Base-by-base conservation (phyloP, 2,113 vertebrate genomes). In the Saguinus midas region DNA sequence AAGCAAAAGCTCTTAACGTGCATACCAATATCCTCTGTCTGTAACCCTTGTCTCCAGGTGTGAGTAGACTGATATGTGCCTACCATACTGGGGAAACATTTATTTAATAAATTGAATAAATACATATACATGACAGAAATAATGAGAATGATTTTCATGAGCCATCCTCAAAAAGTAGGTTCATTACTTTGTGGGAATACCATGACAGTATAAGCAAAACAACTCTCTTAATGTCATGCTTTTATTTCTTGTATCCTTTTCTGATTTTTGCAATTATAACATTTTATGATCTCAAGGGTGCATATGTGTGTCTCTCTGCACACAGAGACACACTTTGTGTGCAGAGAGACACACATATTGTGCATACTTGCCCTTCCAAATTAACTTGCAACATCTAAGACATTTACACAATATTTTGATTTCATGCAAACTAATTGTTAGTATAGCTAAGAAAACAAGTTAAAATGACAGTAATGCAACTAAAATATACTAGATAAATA, bases 81-180 rank as follows among this genome's bases (percentile, higher is more conserved):
- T 61, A 76, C 1, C 79, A n/a, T 16, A 40, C 8, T 20, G 32
- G 7, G 35, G 23, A 93, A 84, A 78, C n/a, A 45, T 14, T 79
- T 93, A 1, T 48, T 85, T 66, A 82, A 21, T 78, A 85, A 29
- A 87, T 7, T 27, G 58, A 91, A 95, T 90, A 37, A 93, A 79
- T 81, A 79, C 87, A 72, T 18, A 55, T 16, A 12, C 37, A 57
- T 64, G 6, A 9, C 45, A 57, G n/a, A 89, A 87, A 95, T 96
- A 85, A 72, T 78, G 27, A 93, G 21, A 88, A 72, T 40, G 11
- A 76, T 78, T 95, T 89, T 32, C 18, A 57, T 76, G 95, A 96
- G 3, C 17, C 57, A 80, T 14, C 37, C 29, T 76, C 35, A 91
- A 17, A 83, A 89, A 75, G 3, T 18, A 91, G 18, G 11, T 20